A percentile compares a stretch with the other conserved stretches of the same genome.
These are phyloP conservation scores for Mamestra brassicae DNA, from an alignment of 2,888 invertebrate genomes.

Conservation along the genomic window DNA sequence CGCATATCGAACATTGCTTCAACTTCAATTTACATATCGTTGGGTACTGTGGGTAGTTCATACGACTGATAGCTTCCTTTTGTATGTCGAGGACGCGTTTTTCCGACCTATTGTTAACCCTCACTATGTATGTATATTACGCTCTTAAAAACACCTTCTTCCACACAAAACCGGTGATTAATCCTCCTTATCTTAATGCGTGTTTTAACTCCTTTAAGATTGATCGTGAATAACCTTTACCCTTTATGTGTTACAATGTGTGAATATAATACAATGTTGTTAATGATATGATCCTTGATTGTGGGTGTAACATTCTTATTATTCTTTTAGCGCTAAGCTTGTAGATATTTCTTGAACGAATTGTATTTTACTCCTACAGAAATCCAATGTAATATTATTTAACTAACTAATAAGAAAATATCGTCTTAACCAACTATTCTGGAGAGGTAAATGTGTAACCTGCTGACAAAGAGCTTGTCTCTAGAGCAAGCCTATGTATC, in stretches of 20 bases:
- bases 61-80: constrained; percentile 9
- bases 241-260: neutral
- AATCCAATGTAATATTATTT: neutral
- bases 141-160: neutral
- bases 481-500: too few relatives aligned
- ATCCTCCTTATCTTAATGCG: neutral
- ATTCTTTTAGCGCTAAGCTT: neutral
- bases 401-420: neutral
- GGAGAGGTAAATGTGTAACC: neutral
- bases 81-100: neutral
- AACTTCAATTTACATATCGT: constrained; percentile 35
- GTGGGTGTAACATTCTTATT: constrained; percentile 2
- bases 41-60: neutral
- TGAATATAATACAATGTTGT: neutral
- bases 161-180: neutral
- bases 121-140: neutral
- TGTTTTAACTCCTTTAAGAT: neutral
- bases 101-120: neutral
- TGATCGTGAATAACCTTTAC: neutral
- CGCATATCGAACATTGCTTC: constrained; percentile 47
- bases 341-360: neutral
- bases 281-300: neutral
- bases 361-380: neutral
- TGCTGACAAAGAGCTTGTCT: too few relatives aligned
- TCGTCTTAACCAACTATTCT: neutral